Evolutionary conservation across 2,797 vertebrate species (phyloP).

Genomic region (Rhinophrynus dorsalis): DNA sequence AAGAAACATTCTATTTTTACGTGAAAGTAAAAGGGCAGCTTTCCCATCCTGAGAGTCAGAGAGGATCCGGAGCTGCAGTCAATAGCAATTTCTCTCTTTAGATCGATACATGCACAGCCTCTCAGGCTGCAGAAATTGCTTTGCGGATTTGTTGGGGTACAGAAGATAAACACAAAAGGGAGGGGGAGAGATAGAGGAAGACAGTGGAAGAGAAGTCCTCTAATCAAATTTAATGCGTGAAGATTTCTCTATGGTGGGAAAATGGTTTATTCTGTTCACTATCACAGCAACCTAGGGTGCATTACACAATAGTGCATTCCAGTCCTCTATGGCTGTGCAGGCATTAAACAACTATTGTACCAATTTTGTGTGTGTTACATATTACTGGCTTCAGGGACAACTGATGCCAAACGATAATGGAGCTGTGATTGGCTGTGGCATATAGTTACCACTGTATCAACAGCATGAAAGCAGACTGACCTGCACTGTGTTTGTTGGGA

Average conservation of each 20-base stretch:
- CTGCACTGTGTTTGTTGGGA: too few species aligned
- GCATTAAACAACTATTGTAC: not conserved
- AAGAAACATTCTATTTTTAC: constrained; percentile 12
- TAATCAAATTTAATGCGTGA: constrained; percentile 6
- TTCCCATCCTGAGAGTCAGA: constrained; percentile 56
- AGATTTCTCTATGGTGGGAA: constrained; percentile 3
- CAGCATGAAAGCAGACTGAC: too few species aligned
- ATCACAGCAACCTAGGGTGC: not conserved
- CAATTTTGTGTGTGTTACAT: not conserved
- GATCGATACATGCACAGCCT: constrained; percentile 66
- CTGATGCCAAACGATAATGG: not conserved
- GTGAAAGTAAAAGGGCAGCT: constrained; percentile 40
- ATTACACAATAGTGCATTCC: not conserved
- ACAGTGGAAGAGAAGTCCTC: not conserved
- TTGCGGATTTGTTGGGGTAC: constrained; percentile 43
- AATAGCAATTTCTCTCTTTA: constrained; percentile 78
- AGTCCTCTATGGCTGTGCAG: constrained; percentile 3
- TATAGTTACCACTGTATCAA: too few species aligned
- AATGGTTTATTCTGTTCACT: not conserved
- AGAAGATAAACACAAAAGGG: not conserved
- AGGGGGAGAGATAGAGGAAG: not conserved
- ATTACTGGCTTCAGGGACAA: not conserved
- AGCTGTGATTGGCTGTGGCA: too few species aligned
- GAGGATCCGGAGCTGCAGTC: constrained; percentile 68
- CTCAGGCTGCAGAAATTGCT: constrained; percentile 43